phyloP scores from a whole-genome alignment of 2,888 invertebrate species.

The Rhyacophila evoluta region DNA sequence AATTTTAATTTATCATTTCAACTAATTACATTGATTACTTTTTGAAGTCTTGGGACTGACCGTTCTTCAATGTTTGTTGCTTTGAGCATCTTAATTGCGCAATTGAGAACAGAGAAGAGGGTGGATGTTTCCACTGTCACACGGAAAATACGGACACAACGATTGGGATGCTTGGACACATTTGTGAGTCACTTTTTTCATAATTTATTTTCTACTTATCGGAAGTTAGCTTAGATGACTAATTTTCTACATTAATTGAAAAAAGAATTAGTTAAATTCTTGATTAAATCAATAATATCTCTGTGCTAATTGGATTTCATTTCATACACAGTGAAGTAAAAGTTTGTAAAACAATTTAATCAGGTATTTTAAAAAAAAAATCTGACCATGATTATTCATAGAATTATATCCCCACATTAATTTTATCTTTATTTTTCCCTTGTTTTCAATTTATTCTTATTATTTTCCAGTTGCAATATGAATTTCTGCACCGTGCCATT shows the following conservation, averaged over 20 bases:
- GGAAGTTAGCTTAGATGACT: not conserved
- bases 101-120: constrained; percentile 84
- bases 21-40: not conserved
- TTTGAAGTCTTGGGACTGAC: constrained; percentile 77
- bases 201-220: not conserved
- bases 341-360: no score
- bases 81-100: constrained; percentile 86
- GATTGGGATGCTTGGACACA: constrained; percentile 86
- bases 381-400: no score
- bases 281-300: no score
- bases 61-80: constrained; percentile 92
- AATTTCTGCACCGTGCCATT: constrained; percentile 92
- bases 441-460: not conserved
- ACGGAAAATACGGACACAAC: constrained; percentile 86
- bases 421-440: no score
- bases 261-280: no score
- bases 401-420: no score
- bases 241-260: no score
- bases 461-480: constrained; percentile 83
- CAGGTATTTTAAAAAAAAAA: no score
- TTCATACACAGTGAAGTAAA: no score
- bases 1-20: no score
- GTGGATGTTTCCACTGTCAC: constrained; percentile 89
- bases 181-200: constrained; percentile 77
- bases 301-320: no score